phyloP scores from a whole-genome alignment of 2,113 vertebrate species.

The Percopsis transmontana region DNA sequence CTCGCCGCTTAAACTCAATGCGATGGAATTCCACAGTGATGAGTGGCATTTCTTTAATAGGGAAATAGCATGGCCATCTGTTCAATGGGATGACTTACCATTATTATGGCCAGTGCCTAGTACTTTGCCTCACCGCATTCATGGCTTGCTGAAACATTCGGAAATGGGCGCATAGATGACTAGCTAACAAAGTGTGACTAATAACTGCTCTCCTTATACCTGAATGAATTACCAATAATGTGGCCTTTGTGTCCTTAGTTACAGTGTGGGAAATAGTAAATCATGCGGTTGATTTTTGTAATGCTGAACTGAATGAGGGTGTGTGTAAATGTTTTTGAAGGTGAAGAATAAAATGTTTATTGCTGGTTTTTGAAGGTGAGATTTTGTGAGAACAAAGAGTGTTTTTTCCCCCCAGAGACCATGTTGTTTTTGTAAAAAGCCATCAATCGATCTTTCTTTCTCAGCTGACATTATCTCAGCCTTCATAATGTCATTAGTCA shows the following conservation, averaged over 20 bases:
- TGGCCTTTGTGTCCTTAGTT: too few species aligned
- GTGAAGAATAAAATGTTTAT: not conserved
- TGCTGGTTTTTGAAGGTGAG: conserved; percentile 12
- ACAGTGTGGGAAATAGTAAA: too few species aligned
- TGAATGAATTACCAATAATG: too few species aligned
- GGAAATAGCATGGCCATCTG: conserved; percentile 29
- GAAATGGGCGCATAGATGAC: not conserved
- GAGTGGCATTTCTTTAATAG: conserved; percentile 48
- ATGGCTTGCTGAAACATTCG: conserved; percentile 2
- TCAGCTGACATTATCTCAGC: conserved; percentile 9
- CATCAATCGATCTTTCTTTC: conserved; percentile 44
- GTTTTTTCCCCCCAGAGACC: conserved; percentile 18
- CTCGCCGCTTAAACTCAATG: conserved; percentile 15
- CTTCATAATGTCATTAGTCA: conserved; percentile 28
- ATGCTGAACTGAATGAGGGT: too few species aligned
- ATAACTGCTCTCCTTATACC: too few species aligned
- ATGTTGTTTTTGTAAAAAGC: conserved; percentile 33
- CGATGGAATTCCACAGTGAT: conserved; percentile 38
- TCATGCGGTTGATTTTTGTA: too few species aligned
- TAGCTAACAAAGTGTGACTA: not conserved
- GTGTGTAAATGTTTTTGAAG: not conserved
- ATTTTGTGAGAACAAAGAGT: conserved; percentile 35
- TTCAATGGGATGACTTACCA: conserved; percentile 38
- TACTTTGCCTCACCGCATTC: not conserved
- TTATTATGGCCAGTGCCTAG: conserved; percentile 2